These are phyloP conservation scores for Conopomorpha cramerella DNA, from an alignment of 1,140 invertebrate species.

Conservation along the genomic window DNA sequence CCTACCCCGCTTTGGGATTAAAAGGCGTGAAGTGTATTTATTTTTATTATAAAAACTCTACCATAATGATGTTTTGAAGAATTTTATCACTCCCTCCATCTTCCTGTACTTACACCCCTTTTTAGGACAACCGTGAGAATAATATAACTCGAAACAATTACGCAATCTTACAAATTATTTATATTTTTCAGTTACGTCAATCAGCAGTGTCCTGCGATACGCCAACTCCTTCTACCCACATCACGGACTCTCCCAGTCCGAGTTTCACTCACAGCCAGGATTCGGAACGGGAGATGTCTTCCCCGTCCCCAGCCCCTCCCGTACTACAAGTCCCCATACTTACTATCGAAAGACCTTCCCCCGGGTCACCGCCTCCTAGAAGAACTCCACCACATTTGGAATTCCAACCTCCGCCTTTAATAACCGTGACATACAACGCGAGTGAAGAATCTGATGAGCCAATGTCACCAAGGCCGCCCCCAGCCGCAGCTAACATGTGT, in stretches of 20 bases:
- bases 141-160: no score
- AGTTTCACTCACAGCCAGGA: slow-evolving; percentile 52
- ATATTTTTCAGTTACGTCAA: slow-evolving; percentile 52
- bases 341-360: slow-evolving; percentile 66
- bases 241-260: slow-evolving; percentile 53
- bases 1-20: no score
- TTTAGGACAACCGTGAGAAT: no score
- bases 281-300: slow-evolving; percentile 49
- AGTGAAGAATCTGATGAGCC: slow-evolving; percentile 78
- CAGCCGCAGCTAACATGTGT: slow-evolving; percentile 64
- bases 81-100: no score
- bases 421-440: slow-evolving; percentile 75
- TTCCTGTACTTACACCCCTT: no score
- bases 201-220: slow-evolving; percentile 42
- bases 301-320: slow-evolving; percentile 38
- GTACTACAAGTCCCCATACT: slow-evolving; percentile 65
- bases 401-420: slow-evolving; percentile 69
- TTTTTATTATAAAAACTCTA: no score
- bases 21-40: no score
- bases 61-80: no score
- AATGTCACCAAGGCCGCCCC: slow-evolving; percentile 60
- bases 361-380: slow-evolving; percentile 68
- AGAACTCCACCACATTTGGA: slow-evolving; percentile 65
- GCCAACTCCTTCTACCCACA: slow-evolving; percentile 46
- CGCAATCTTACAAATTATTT: slow-evolving; percentile 1